Base-by-base conservation (phyloP, 2,113 vertebrate species). In the Micromys minutus region DNA sequence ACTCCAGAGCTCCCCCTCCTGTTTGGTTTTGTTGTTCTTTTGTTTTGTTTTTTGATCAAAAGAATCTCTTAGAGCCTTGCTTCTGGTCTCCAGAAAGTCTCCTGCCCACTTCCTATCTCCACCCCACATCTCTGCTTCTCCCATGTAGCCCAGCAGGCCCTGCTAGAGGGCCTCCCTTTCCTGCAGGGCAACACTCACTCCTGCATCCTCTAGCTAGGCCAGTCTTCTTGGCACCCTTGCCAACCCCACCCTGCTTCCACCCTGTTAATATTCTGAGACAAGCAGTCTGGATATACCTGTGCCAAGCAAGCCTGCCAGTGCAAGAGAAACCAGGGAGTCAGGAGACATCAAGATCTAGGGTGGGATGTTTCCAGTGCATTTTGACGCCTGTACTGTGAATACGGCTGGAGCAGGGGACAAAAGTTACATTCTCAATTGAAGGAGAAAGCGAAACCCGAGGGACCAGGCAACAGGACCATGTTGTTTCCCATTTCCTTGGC, bases 181-280 rank as follows among this genome's bases (percentile, higher is more conserved):
- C 84, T 26, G 69, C 1, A 3, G 0, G 72, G 74, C 47, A 65
- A 67, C 6, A 42, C 74, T 89, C 65, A 24, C 36, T 50, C 84
- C 52, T 0, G 17, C 19, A 69, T 50, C 81, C 52, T 87, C 57
- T 65, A 91, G 80, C 79, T 79, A 9, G 63, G 85, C 81, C 57
- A 92, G 94, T 71, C 90, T 26, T 84, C 74, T 59, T 74, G 85
- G 95, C 88, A 71, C n/a, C 86, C 42, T 0, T 1, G 63, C 57
- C 71, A 79, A 55, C 94, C 85, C 47, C 79, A 12, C 97, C 96
- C 94, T 45, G 55, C 89, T 87, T 63, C 63, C 52, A 87, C 89
- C 84, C 65, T 95, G 85, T 93, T 94, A 84, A 83, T 67, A 65
- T 79, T 94, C 93, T 72, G 65, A 92, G 69, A 91, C 91, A 91